Evolutionary conservation across 2,888 invertebrate genomes (phyloP).

Genomic region (Electrophaes corylata): DNA sequence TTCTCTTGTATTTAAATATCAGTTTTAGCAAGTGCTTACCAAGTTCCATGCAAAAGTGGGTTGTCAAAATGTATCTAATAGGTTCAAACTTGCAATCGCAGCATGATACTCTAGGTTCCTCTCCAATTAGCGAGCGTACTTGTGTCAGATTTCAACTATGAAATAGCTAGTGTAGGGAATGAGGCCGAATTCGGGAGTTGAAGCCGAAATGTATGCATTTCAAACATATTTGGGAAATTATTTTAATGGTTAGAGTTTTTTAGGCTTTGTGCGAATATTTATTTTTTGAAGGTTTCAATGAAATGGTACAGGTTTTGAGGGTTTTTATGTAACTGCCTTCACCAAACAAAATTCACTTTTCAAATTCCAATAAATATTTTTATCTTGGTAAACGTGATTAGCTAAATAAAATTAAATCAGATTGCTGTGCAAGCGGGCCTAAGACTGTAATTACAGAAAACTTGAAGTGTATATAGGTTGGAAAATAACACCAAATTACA

Average conservation of each 20-base stretch:
- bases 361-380: too few species aligned
- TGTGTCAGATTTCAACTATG: conserved; percentile 52
- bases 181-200: neutral
- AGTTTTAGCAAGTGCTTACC: conserved; percentile 6
- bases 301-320: too few species aligned
- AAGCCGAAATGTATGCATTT: neutral
- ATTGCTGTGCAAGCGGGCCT: too few species aligned
- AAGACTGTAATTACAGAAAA: too few species aligned
- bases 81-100: conserved; percentile 11
- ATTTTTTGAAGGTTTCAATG: too few species aligned
- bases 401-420: too few species aligned
- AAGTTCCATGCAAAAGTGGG: conserved; percentile 5
- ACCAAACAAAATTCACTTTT: too few species aligned
- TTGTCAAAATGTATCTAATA: conserved; percentile 19
- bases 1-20: neutral
- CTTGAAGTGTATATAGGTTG: too few species aligned
- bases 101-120: conserved; percentile 29
- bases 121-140: conserved; percentile 54
- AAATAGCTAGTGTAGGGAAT: conserved; percentile 39
- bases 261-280: too few species aligned
- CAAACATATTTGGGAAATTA: neutral
- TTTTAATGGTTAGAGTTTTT: neutral
- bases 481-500: too few species aligned
- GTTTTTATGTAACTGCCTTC: too few species aligned
- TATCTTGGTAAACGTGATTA: too few species aligned